Evolutionary conservation across 2,888 invertebrate genomes (phyloP).

Genomic region (Gortyna flavago): DNA sequence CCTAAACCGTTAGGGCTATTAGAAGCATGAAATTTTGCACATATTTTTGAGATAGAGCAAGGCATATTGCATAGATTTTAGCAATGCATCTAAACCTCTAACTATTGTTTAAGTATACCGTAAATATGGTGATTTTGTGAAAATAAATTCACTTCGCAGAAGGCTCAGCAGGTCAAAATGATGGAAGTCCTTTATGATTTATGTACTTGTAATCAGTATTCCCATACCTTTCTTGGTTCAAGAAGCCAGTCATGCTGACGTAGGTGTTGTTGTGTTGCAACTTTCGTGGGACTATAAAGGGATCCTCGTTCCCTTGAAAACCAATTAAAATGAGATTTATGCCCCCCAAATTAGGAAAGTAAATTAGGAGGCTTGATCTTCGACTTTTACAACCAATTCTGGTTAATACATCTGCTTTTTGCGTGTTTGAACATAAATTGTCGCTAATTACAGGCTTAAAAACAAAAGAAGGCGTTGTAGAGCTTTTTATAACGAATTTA

Average conservation of each 20-base stretch:
- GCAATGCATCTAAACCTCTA: not conserved
- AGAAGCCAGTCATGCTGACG: not conserved
- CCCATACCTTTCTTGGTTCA: not conserved
- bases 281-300: not conserved
- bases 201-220: not conserved
- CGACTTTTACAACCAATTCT: slow-evolving; percentile 4
- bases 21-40: not conserved
- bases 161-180: not conserved
- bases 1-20: not conserved
- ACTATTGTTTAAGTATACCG: not conserved
- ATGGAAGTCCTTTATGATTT: not conserved
- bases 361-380: slow-evolving; percentile 21
- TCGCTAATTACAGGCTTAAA: not conserved
- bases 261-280: not conserved
- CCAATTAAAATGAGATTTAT: slow-evolving; percentile 24
- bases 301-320: slow-evolving; percentile 22
- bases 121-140: not conserved
- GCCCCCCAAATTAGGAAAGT: not conserved
- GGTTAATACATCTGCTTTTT: slow-evolving; percentile 7
- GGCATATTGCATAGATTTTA: not conserved
- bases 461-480: not conserved
- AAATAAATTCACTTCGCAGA: not conserved
- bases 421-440: not conserved
- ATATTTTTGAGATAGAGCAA: no score
- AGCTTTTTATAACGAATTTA: not conserved